Evolutionary conservation across 2,113 vertebrate species (phyloP), one percentile per base, ranked within the genome.

Genomic region (Camelus bactrianus): DNA sequence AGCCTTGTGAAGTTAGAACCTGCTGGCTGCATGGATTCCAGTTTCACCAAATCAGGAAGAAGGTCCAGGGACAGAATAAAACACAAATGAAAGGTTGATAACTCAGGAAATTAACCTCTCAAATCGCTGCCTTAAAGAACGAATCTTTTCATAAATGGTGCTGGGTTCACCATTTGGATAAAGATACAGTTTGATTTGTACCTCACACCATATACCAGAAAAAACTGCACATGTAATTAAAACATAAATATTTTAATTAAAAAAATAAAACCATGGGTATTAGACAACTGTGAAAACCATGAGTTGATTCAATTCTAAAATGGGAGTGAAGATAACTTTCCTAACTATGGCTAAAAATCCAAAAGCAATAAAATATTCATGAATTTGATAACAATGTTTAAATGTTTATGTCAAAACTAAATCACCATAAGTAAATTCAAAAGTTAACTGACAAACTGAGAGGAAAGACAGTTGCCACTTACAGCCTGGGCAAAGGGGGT

Each of bases 11-110:
- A 0, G 5, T 48, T 13, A 17, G 17, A 67, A 48, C 17, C 9
- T 1, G 1, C 3, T 0, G 1, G 1, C 3, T 0, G 1, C 17
- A 8, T 1, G 19, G 26, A 58, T 16, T 28, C 65, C 0, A 3
- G 28, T 22, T 4, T 15, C 48, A 1, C 28, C 11, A 15, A 42
- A 20, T 28, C 5, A 19, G n/a, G 38, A 42, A 32, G 8, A n/a
- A 72, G 17, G 17, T 35, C 70, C n/a, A 30, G 48, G 42, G 56
- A 46, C n/a, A n/a, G 64, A 62, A 60, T 11, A 14, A 8, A 42
- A 19, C 28, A 12, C 24, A 14, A 9, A 10, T 0, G 15, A 56
- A 76, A 7, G 32, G 2, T 1, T 5, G 5, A 14, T 12, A 1
- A 19, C 5, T 15, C 15, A 12, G n/a, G 26, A 56, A 54, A 32